phyloP scores from a whole-genome alignment of 2,113 vertebrate species.

The Rhizomys pruinosus region DNA sequence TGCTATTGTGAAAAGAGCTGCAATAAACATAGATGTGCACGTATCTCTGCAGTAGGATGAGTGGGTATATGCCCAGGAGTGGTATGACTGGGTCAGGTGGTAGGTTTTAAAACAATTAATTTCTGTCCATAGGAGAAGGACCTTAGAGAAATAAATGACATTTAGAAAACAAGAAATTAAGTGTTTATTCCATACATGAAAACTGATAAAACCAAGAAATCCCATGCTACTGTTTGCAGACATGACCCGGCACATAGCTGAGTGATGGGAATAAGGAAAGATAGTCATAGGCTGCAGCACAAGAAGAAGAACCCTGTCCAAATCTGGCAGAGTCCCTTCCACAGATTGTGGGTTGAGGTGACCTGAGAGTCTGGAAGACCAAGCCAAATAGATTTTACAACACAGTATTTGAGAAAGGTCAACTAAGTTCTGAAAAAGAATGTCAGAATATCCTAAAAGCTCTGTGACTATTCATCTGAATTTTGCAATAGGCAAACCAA shows the following conservation, averaged over 20 bases:
- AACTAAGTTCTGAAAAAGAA: background rate
- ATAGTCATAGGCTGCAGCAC: background rate
- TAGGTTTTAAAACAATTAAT: no score
- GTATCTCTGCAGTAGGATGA: no score
- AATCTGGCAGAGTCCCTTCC: background rate
- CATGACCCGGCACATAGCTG: background rate
- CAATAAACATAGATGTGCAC: no score
- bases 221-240: background rate
- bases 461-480: background rate
- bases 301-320: background rate
- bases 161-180: background rate
- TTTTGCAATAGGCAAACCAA: background rate
- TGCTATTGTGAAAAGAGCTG: no score
- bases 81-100: no score
- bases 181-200: background rate
- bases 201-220: background rate
- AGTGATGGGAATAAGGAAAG: background rate
- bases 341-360: background rate
- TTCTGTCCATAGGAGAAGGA: background rate
- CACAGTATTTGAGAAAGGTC: background rate
- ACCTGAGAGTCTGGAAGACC: background rate
- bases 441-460: background rate
- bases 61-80: no score
- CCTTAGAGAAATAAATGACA: background rate
- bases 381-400: background rate